These are phyloP conservation scores for Leptopilina clavipes DNA, from an alignment of 1,140 invertebrate species.

Conservation along the genomic window DNA sequence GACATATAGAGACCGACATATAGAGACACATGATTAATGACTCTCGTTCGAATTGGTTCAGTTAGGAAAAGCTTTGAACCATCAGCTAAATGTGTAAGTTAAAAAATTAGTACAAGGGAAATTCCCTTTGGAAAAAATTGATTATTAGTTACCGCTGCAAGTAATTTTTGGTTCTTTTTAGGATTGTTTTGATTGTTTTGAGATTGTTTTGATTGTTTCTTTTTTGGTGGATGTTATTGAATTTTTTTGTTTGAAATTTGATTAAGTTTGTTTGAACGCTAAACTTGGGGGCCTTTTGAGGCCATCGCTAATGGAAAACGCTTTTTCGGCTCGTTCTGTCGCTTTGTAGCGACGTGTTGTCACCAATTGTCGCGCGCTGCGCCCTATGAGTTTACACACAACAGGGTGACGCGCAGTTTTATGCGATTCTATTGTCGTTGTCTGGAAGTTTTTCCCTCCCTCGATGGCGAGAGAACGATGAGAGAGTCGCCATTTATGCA, in stretches of 20 bases:
- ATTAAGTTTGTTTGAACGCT: too few relatives aligned
- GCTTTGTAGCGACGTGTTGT: constrained; percentile 70
- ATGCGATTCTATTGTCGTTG: constrained; percentile 68
- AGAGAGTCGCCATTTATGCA: constrained; percentile 50
- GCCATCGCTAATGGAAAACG: constrained; percentile 53
- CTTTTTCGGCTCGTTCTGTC: constrained; percentile 58
- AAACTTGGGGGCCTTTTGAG: too few relatives aligned
- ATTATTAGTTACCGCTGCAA: too few relatives aligned
- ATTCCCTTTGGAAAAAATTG: too few relatives aligned
- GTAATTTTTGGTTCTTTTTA: too few relatives aligned
- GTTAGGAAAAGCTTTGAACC: constrained; percentile 52
- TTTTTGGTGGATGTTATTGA: too few relatives aligned
- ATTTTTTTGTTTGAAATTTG: too few relatives aligned
- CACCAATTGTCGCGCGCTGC: constrained; percentile 69
- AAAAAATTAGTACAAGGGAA: constrained; percentile 58
- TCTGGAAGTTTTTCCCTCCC: constrained; percentile 30
- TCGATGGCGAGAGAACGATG: constrained; percentile 35
- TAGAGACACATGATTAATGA: constrained; percentile 70
- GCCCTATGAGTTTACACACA: constrained; percentile 73
- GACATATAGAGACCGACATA: constrained; percentile 50
- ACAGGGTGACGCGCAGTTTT: constrained; percentile 69
- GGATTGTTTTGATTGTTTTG: too few relatives aligned
- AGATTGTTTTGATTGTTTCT: too few relatives aligned
- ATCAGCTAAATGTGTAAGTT: too few relatives aligned
- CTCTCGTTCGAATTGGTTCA: constrained; percentile 52